Evolutionary conservation across 2,888 invertebrate genomes (phyloP).

Genomic region (Cremastinae sp.): DNA sequence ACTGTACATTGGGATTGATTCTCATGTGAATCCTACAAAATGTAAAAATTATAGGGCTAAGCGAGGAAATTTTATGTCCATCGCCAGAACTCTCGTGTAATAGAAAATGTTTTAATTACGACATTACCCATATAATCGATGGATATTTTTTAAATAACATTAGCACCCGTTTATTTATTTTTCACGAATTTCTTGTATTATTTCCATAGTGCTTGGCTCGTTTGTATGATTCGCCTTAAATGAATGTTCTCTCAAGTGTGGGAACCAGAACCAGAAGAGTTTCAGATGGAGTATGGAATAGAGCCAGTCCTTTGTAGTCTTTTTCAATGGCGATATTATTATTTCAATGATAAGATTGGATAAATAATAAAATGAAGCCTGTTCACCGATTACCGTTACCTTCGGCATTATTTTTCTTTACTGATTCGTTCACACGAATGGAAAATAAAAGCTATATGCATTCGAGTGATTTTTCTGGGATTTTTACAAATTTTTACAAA

Average conservation of each 20-base stretch:
- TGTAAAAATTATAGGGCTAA: constrained; percentile 35
- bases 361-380: constrained; percentile 73
- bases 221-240: background rate
- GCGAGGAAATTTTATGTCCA: constrained; percentile 23
- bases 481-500: constrained; percentile 33
- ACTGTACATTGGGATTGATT: constrained; percentile 54
- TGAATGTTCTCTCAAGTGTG: constrained; percentile 21
- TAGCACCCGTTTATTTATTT: constrained; percentile 45
- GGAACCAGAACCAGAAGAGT: constrained; percentile 33
- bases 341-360: constrained; percentile 67
- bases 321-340: constrained; percentile 73
- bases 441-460: background rate
- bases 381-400: constrained; percentile 70
- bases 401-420: constrained; percentile 59
- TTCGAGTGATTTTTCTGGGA: constrained; percentile 23
- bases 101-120: constrained; percentile 20
- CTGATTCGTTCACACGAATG: constrained; percentile 4
- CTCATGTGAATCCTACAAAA: constrained; percentile 51
- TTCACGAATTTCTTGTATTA: constrained; percentile 54
- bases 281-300: constrained; percentile 53
- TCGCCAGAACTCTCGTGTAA: constrained; percentile 9
- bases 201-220: constrained; percentile 38
- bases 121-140: background rate
- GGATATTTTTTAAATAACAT: constrained; percentile 30
- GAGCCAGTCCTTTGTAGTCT: constrained; percentile 66